Evolutionary conservation across 2,888 invertebrate species (phyloP).

Genomic region (Miltochrista miniata): DNA sequence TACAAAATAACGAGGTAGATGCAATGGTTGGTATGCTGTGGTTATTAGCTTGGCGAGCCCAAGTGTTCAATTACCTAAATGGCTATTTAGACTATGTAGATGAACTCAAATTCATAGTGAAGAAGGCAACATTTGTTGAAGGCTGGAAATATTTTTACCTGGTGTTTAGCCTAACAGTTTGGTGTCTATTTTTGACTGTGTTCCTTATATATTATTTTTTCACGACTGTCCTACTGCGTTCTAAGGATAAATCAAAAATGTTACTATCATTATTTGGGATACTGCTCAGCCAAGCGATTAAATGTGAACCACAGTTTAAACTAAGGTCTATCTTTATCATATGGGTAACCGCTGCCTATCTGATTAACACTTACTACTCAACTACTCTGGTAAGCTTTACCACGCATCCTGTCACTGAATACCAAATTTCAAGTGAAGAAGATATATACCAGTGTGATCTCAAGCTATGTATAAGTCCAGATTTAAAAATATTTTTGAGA

Average conservation of each 20-base stretch:
- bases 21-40: slow-evolving; percentile 11
- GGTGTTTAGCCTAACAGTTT: slow-evolving; percentile 17
- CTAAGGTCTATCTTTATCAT: slow-evolving; percentile 30
- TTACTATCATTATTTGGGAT: slow-evolving; percentile 10
- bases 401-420: slow-evolving; percentile 21
- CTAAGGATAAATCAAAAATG: slow-evolving; percentile 9
- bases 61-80: slow-evolving; percentile 15
- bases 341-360: slow-evolving; percentile 53
- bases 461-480: slow-evolving; percentile 4
- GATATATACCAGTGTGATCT: slow-evolving; percentile 6
- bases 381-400: slow-evolving; percentile 41
- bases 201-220: slow-evolving; percentile 5
- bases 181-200: slow-evolving; percentile 12
- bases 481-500: not conserved
- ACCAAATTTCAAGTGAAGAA: slow-evolving; percentile 23
- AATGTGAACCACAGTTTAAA: slow-evolving; percentile 2
- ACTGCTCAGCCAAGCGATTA: slow-evolving; percentile 6
- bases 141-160: slow-evolving; percentile 36
- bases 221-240: slow-evolving; percentile 7
- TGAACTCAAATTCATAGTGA: slow-evolving; percentile 16
- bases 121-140: slow-evolving; percentile 6
- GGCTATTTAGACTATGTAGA: slow-evolving; percentile 20
- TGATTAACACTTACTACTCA: slow-evolving; percentile 38
- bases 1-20: slow-evolving; percentile 20
- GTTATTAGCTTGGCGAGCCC: slow-evolving; percentile 3